Percentiles rank a stretch among this genome's conserved stretches.
phyloP scores from a whole-genome alignment of 2,797 vertebrate species.

The Etheostoma nigrum region DNA sequence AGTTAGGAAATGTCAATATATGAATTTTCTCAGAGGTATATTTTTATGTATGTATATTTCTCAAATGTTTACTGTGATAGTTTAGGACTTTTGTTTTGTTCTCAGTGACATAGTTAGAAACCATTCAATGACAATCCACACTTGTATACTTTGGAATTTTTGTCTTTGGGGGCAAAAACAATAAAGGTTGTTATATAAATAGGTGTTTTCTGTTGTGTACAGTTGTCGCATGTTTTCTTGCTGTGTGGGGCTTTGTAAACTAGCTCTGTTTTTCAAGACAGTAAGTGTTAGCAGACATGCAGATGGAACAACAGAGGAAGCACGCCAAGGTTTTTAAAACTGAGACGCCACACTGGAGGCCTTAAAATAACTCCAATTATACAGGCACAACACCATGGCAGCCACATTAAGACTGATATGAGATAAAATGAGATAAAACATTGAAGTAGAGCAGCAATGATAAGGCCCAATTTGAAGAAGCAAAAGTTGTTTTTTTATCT shows the following conservation, averaged over 20 bases:
- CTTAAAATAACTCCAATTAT: background rate
- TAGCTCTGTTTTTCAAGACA: background rate
- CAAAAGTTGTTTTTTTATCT: background rate
- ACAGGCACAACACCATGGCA: background rate
- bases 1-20: conserved; percentile 70
- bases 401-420: background rate
- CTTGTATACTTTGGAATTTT: conserved; percentile 69
- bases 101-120: conserved; percentile 55
- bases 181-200: conserved; percentile 62
- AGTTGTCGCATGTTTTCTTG: conserved; percentile 4
- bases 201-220: background rate
- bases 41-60: conserved; percentile 78
- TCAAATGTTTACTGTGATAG: conserved; percentile 69
- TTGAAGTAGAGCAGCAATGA: background rate
- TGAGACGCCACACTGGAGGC: too few species aligned
- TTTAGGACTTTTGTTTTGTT: conserved; percentile 64
- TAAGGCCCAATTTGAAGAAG: background rate
- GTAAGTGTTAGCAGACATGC: background rate
- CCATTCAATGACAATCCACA: conserved; percentile 63
- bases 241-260: background rate
- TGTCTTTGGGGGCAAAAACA: conserved; percentile 53
- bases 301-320: conserved; percentile 1
- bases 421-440: background rate
- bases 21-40: conserved; percentile 75
- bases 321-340: background rate